Evolutionary conservation across 30 jellyfish, hydroid and myxozoan species (phyloP).

Genomic region (Rhopilema esculentum): DNA sequence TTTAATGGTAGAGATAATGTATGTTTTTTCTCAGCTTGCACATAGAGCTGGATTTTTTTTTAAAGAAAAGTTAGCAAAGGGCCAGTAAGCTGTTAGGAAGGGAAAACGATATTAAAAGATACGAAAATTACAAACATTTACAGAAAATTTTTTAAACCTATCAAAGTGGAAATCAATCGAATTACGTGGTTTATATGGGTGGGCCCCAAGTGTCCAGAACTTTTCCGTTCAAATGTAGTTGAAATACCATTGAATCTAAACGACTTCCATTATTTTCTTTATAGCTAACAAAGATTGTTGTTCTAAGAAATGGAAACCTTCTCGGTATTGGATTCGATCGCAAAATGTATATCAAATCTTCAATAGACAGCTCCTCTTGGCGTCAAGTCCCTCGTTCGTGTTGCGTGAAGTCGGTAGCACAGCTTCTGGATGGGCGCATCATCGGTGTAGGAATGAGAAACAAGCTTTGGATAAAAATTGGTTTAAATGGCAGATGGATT

Average conservation of each 20-base stretch:
- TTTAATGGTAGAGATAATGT: no score
- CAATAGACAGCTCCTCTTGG: background rate
- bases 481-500: conserved; percentile 6
- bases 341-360: conserved; percentile 1
- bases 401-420: conserved; percentile 14
- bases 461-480: background rate
- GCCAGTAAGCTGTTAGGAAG: no score
- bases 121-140: no score
- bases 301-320: conserved; percentile 18
- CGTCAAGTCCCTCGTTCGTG: conserved; percentile 17
- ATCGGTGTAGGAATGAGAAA: conserved; percentile 5
- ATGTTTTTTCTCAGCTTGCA: no score
- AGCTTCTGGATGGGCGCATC: conserved; percentile 13
- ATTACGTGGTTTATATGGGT: no score
- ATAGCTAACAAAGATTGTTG: background rate
- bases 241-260: background rate
- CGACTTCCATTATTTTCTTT: background rate
- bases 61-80: no score
- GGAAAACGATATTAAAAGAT: no score
- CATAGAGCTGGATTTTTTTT: no score
- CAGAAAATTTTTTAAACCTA: no score
- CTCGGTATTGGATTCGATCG: conserved; percentile 13
- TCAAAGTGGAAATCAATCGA: no score
- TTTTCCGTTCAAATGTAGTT: background rate
- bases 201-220: no score